Percentiles rank a stretch among this genome's conserved stretches.
phyloP scores from a whole-genome alignment of 2,113 vertebrate species.

The Cettia cetti region DNA sequence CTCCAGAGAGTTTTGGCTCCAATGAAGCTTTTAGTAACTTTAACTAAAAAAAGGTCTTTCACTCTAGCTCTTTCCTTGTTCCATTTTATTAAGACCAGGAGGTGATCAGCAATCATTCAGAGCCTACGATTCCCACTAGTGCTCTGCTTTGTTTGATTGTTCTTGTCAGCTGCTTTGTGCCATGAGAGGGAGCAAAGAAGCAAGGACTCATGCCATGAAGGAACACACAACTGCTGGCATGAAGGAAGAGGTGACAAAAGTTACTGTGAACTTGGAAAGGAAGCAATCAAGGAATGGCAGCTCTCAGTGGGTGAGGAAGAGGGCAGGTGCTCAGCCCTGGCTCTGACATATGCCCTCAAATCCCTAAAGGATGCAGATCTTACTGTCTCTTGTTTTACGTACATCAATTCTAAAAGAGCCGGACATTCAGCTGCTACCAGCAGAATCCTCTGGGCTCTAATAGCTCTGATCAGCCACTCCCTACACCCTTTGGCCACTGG shows the following conservation, averaged over 20 bases:
- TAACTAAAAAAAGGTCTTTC: not conserved
- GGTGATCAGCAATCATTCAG: not conserved
- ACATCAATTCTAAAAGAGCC: not conserved
- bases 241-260: not conserved
- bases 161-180: not conserved
- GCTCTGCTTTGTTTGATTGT: not conserved
- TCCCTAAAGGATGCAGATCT: not conserved
- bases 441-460: not conserved
- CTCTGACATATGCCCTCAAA: not conserved
- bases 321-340: not conserved
- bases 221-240: not conserved
- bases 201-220: not conserved
- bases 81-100: not conserved
- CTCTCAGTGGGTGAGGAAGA: not conserved
- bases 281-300: not conserved
- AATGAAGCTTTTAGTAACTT: not conserved
- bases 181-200: not conserved
- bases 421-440: not conserved
- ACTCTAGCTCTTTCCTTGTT: not conserved
- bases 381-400: not conserved
- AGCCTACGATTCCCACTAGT: not conserved
- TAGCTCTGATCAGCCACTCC: not conserved
- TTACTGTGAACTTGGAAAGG: not conserved
- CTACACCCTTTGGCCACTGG: not conserved
- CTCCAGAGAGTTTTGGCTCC: slow-evolving; percentile 20